Evolutionary conservation across 2,113 vertebrate genomes (phyloP).

Genomic region (Panthera tigris): DNA sequence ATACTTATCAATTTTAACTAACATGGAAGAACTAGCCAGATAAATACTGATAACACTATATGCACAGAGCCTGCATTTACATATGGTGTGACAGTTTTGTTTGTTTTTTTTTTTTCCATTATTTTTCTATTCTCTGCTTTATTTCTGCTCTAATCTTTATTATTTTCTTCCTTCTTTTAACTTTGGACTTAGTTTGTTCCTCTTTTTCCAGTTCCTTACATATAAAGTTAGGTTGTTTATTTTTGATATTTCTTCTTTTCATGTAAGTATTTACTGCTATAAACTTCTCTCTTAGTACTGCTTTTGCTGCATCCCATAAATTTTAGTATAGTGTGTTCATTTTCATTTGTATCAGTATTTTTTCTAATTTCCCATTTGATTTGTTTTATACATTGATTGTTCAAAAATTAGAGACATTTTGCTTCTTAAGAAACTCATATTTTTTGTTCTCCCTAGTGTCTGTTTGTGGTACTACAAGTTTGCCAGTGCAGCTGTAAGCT

Average conservation of each 20-base stretch:
- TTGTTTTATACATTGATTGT: background rate
- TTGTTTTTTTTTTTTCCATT: background rate
- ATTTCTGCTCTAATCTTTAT: background rate
- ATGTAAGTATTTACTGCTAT: background rate
- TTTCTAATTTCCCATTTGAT: background rate
- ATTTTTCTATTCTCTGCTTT: background rate
- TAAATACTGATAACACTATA: background rate
- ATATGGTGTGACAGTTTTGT: background rate
- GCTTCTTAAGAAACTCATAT: background rate
- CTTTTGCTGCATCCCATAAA: background rate
- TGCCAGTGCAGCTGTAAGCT: background rate
- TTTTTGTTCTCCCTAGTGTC: background rate
- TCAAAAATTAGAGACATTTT: background rate
- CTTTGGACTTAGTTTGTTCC: background rate
- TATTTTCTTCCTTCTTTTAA: background rate
- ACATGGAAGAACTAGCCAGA: background rate
- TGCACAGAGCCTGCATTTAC: background rate
- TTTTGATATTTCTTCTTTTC: background rate
- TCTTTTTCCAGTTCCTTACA: background rate
- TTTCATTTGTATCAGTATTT: background rate
- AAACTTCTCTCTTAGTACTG: background rate
- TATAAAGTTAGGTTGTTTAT: background rate
- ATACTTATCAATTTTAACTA: background rate
- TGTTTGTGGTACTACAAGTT: background rate
- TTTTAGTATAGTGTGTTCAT: background rate